A percentile compares a stretch with the other conserved stretches of the same genome.
These are phyloP conservation scores for Pantherophis vulpinus DNA, from an alignment of 2,797 vertebrate genomes.

Conservation along the genomic window DNA sequence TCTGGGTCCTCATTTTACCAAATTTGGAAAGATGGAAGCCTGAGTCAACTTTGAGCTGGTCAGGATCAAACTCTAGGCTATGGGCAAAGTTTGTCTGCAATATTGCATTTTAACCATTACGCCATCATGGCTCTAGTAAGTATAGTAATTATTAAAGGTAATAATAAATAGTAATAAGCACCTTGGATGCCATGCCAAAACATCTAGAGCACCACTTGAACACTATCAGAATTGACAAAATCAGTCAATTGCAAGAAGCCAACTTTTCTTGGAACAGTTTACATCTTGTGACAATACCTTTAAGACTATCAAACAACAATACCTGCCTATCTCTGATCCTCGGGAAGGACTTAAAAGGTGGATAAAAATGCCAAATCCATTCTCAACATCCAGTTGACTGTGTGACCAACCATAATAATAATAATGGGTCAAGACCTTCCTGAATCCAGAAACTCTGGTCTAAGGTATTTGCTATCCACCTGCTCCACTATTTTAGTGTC, in stretches of 20 bases:
- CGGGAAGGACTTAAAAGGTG: too few species aligned
- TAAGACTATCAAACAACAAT: background rate
- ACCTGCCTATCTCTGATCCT: background rate
- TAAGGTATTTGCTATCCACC: background rate
- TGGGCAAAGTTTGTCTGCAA: background rate
- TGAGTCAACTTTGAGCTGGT: background rate
- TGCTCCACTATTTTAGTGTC: background rate
- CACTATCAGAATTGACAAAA: background rate
- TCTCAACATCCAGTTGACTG: too few species aligned
- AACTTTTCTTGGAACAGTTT: background rate
- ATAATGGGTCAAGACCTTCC: background rate
- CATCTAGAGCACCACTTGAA: background rate
- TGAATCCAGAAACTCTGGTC: background rate
- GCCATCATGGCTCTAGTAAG: background rate
- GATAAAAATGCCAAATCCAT: too few species aligned
- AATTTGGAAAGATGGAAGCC: background rate
- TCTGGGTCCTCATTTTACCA: background rate
- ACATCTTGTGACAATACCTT: background rate
- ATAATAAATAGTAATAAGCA: background rate
- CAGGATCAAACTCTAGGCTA: background rate
- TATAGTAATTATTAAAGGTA: background rate
- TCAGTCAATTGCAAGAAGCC: background rate
- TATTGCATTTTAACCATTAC: background rate
- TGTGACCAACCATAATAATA: background rate
- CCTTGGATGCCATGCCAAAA: background rate